Evolutionary conservation across 2,888 invertebrate species (phyloP).

Genomic region (Clunio marinus): DNA sequence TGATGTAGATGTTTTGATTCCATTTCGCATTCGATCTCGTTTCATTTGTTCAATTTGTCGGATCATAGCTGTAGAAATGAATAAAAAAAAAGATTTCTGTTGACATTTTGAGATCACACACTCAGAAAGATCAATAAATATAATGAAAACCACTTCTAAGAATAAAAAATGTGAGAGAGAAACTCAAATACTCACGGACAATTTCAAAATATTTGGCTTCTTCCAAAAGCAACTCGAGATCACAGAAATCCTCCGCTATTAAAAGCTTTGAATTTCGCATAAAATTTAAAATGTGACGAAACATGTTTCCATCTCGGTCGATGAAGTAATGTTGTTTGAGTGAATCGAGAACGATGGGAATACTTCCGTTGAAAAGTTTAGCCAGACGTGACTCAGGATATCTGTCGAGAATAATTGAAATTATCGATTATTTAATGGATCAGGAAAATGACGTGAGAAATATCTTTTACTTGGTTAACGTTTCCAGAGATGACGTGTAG

Average conservation of each 20-base stretch:
- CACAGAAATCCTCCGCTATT: slow-evolving; percentile 81
- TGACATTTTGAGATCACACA: slow-evolving; percentile 5
- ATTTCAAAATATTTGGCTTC: slow-evolving; percentile 91
- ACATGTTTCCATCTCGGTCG: slow-evolving; percentile 96
- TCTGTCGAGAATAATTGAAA: slow-evolving; percentile 55
- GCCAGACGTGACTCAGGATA: slow-evolving; percentile 89
- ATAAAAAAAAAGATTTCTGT: no score
- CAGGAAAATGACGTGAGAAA: neutral
- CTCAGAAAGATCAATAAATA: slow-evolving; percentile 31
- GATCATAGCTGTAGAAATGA: slow-evolving; percentile 64
- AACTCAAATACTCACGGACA: slow-evolving; percentile 61
- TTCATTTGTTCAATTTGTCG: slow-evolving; percentile 69
- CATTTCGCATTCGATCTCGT: slow-evolving; percentile 63
- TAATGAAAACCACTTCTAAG: slow-evolving; percentile 23
- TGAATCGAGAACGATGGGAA: slow-evolving; percentile 92
- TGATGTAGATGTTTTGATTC: slow-evolving; percentile 45
- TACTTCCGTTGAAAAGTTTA: slow-evolving; percentile 89
- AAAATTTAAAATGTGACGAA: slow-evolving; percentile 95
- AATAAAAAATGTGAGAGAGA: slow-evolving; percentile 4
- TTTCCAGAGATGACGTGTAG: slow-evolving; percentile 93
- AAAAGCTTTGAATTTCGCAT: slow-evolving; percentile 85
- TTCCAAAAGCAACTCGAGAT: slow-evolving; percentile 80
- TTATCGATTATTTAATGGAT: slow-evolving; percentile 1
- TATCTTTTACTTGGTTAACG: slow-evolving; percentile 72
- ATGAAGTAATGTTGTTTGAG: slow-evolving; percentile 98